Percentiles rank a stretch among this genome's conserved stretches.
These are phyloP conservation scores for Pollicipes pollicipes DNA, from an alignment of 1,140 invertebrate genomes.

Conservation along the genomic window DNA sequence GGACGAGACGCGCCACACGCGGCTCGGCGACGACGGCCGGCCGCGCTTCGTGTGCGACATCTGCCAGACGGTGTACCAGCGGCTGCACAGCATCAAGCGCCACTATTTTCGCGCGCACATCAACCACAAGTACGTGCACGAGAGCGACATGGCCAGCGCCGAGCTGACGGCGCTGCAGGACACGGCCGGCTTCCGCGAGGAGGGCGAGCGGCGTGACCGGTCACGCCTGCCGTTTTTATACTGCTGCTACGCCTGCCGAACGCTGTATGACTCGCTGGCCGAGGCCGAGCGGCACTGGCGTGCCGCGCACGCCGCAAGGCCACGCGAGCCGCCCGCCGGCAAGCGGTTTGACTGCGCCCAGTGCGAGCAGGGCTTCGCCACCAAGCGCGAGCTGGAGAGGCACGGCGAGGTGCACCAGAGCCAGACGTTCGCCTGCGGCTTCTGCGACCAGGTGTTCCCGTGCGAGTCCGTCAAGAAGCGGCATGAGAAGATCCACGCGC, in stretches of 20 bases:
- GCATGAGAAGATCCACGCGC: constrained; percentile 30
- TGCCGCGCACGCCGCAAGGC: not conserved
- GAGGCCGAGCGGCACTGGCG: not conserved
- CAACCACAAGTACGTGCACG: constrained; percentile 32
- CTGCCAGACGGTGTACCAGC: constrained; percentile 31
- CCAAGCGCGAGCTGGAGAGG: not conserved
- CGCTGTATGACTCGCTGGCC: not conserved
- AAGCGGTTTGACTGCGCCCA: not conserved
- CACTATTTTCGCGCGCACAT: constrained; percentile 37
- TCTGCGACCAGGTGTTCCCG: constrained; percentile 53
- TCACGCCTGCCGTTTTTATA: not conserved
- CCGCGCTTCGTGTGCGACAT: constrained; percentile 28
- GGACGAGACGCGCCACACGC: too few species aligned
- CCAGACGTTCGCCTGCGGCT: constrained; percentile 39
- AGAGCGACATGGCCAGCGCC: constrained; percentile 27
- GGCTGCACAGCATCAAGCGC: constrained; percentile 36
- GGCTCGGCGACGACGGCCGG: too few species aligned
- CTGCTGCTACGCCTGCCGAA: not conserved
- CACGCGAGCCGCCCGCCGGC: not conserved
- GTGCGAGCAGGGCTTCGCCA: not conserved
- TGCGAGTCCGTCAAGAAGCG: constrained; percentile 45
- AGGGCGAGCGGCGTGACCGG: not conserved
- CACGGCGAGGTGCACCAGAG: constrained; percentile 23
- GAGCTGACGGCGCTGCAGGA: constrained; percentile 3
- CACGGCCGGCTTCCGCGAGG: not conserved